Conservation (phyloP, 2,113 vertebrate species). For the Calypte anna region DNA sequence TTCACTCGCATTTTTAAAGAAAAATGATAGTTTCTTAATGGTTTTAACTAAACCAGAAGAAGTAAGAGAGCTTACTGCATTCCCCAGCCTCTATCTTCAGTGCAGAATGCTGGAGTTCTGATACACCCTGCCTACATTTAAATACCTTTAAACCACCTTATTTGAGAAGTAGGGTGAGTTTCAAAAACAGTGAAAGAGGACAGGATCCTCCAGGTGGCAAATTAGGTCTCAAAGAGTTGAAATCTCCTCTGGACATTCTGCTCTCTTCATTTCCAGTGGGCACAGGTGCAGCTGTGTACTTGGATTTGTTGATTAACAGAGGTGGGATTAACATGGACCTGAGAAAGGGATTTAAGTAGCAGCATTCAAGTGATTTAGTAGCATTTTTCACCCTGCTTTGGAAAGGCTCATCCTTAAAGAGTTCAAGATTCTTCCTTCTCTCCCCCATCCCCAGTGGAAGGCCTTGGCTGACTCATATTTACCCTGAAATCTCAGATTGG, state of each 20-base stretch:
- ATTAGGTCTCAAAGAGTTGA: not conserved
- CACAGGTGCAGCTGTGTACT: not conserved
- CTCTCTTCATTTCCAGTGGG: not conserved
- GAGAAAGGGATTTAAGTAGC: not conserved
- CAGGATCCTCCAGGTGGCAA: not conserved
- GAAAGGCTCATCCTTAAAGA: not conserved
- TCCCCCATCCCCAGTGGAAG: not conserved
- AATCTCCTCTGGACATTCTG: not conserved
- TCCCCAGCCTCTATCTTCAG: not conserved
- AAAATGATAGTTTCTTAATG: conserved; percentile 58
- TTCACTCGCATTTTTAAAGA: conserved; percentile 38
- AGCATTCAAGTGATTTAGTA: not conserved
- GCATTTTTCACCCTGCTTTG: not conserved
- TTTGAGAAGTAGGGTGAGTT: not conserved
- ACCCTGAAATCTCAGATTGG: conserved; percentile 34
- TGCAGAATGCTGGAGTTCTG: not conserved
- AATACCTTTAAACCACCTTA: not conserved
- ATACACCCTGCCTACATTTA: not conserved
- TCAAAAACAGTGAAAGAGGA: not conserved
- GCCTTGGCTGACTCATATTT: not conserved
- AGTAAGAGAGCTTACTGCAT: not conserved
- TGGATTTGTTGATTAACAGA: not conserved
- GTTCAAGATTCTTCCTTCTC: not conserved
- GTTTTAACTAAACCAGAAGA: not conserved
- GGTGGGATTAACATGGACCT: not conserved